A percentile compares a stretch with the other conserved stretches of the same genome.
Evolutionary conservation across 2,113 vertebrate genomes (phyloP).

Genomic region (Clupea harengus): DNA sequence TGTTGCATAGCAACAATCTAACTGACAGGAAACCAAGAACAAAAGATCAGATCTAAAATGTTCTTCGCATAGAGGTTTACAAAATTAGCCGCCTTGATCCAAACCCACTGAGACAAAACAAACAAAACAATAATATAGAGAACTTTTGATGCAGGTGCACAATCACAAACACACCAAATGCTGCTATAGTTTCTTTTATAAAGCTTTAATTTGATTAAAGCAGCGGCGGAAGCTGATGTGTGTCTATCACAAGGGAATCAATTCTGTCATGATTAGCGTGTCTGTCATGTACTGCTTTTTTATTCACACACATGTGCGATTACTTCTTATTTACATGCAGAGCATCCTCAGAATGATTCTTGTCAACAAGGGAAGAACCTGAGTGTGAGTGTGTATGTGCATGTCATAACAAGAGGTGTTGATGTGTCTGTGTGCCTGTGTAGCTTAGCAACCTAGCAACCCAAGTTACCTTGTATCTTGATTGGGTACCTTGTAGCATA

Average conservation of each 20-base stretch:
- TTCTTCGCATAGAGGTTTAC: background rate
- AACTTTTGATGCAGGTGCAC: background rate
- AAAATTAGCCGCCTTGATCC: background rate
- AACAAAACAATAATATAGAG: background rate
- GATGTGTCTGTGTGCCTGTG: background rate
- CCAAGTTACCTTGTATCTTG: no score
- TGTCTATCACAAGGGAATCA: background rate
- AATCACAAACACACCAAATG: background rate
- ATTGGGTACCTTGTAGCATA: no score
- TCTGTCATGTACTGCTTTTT: background rate
- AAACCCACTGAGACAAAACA: background rate
- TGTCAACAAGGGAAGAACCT: no score
- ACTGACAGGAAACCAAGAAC: background rate
- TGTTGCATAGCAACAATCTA: conserved; percentile 4
- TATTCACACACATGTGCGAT: background rate
- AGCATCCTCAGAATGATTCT: background rate
- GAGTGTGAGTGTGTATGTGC: background rate
- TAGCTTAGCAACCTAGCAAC: no score
- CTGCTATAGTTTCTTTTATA: background rate
- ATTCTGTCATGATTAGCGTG: background rate
- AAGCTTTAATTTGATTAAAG: background rate
- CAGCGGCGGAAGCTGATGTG: background rate
- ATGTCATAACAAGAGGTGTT: background rate
- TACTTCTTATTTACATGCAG: background rate
- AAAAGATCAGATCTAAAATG: conserved; percentile 8